These are phyloP conservation scores for Aldrovandia affinis DNA, from an alignment of 2,797 vertebrate species.

Conservation along the genomic window DNA sequence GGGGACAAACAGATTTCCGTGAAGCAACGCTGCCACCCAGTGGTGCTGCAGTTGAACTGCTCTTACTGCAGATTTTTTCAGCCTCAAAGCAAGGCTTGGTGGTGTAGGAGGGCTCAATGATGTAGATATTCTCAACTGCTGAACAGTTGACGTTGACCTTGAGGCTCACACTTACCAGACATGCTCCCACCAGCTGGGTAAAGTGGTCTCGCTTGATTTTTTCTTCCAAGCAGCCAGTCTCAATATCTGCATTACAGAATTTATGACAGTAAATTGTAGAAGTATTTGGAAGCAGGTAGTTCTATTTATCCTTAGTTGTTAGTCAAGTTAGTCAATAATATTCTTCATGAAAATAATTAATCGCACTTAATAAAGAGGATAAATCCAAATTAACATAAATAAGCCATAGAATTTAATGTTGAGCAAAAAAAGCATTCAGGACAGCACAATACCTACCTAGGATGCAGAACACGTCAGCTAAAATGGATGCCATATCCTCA, in stretches of 20 bases:
- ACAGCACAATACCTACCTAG: conserved; percentile 76
- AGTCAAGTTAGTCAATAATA: neutral
- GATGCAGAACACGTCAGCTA: conserved; percentile 97
- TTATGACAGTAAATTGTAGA: neutral
- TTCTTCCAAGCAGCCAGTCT: conserved; percentile 96
- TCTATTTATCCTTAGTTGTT: neutral
- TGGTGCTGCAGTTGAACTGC: conserved; percentile 28
- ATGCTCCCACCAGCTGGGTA: conserved; percentile 92
- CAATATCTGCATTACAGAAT: conserved; percentile 82
- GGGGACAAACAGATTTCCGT: neutral
- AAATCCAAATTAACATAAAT: neutral
- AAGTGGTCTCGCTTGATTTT: conserved; percentile 96
- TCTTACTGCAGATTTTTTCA: neutral
- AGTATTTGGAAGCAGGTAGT: neutral
- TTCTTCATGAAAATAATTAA: neutral
- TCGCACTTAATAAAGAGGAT: no score
- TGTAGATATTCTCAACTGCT: conserved; percentile 17
- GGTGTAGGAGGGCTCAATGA: neutral
- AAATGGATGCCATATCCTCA: conserved; percentile 95
- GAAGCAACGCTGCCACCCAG: conserved; percentile 52
- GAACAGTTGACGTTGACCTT: conserved; percentile 5
- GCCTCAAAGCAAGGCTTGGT: neutral
- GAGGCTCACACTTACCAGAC: conserved; percentile 84
- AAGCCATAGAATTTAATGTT: neutral
- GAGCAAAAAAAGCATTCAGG: neutral